Percentiles rank a stretch among this genome's conserved stretches.
Evolutionary conservation across 2,888 invertebrate genomes (phyloP).

Genomic region (Terebella lapidaria): DNA sequence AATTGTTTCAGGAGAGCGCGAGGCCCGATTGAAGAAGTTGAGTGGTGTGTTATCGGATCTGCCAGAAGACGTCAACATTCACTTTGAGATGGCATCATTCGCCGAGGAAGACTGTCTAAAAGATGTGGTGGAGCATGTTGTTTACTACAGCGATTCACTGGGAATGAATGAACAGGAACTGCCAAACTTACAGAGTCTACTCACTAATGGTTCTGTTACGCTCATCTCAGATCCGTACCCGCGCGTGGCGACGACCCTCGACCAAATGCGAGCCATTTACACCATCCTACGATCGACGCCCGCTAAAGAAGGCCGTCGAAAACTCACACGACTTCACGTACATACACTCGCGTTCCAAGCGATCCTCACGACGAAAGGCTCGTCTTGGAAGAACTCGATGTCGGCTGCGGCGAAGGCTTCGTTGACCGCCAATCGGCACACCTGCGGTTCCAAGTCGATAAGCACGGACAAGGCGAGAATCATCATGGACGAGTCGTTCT

Average conservation of each 20-base stretch:
- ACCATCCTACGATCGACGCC: constrained; percentile 32
- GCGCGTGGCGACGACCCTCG: constrained; percentile 71
- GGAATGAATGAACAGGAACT: constrained; percentile 88
- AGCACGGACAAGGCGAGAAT: constrained; percentile 61
- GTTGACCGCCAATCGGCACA: constrained; percentile 75
- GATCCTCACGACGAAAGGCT: constrained; percentile 65
- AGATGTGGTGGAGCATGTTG: constrained; percentile 64
- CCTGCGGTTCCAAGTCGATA: constrained; percentile 65
- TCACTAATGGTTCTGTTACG: constrained; percentile 68
- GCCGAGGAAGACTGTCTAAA: constrained; percentile 67
- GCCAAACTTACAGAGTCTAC: constrained; percentile 68
- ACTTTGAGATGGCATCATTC: constrained; percentile 84
- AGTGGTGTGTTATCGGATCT: constrained; percentile 65
- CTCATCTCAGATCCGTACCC: constrained; percentile 75
- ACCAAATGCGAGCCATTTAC: constrained; percentile 73
- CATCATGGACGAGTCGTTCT: constrained; percentile 77
- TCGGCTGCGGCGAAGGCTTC: constrained; percentile 79
- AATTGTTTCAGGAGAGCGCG: constrained; percentile 62
- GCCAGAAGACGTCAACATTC: constrained; percentile 61
- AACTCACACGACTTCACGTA: constrained; percentile 72
- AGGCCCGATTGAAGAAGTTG: constrained; percentile 63
- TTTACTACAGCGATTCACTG: constrained; percentile 73
- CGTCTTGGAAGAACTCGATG: constrained; percentile 70
- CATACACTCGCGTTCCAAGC: constrained; percentile 85
- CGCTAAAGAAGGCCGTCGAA: constrained; percentile 52